Evolutionary conservation across 2,888 invertebrate species (phyloP).

Genomic region (Tetragonisca angustula): DNA sequence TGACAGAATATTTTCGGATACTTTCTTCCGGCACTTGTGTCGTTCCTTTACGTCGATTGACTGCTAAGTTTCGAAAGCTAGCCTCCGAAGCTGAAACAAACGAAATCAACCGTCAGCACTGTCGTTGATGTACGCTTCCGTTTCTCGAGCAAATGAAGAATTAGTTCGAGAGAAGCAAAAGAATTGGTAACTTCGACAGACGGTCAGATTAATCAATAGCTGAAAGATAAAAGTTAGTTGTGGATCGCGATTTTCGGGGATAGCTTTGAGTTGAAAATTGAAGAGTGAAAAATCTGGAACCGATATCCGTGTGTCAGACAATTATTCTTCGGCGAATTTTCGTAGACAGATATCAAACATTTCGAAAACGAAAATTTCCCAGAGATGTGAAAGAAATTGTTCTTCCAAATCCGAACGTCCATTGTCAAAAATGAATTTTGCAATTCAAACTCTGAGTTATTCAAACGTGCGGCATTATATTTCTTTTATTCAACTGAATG

Average conservation of each 20-base stretch:
- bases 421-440: neutral
- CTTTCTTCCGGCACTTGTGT: neutral
- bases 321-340: no score
- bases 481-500: neutral
- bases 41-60: neutral
- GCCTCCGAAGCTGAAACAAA: neutral
- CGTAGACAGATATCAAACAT: no score
- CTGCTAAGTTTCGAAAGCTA: neutral
- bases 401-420: neutral
- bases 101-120: no score
- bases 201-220: neutral
- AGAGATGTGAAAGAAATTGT: neutral
- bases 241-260: neutral
- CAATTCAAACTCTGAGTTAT: neutral
- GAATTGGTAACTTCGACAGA: slow-evolving; percentile 1
- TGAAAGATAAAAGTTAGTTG: no score
- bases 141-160: neutral
- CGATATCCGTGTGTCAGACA: neutral
- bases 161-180: neutral
- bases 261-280: neutral
- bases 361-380: neutral
- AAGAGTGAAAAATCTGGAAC: no score
- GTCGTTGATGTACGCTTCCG: neutral
- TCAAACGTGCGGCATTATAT: neutral
- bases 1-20: slow-evolving; percentile 8